These are phyloP conservation scores for Lutraria lutraria DNA, from an alignment of 2,888 invertebrate species.

Conservation along the genomic window DNA sequence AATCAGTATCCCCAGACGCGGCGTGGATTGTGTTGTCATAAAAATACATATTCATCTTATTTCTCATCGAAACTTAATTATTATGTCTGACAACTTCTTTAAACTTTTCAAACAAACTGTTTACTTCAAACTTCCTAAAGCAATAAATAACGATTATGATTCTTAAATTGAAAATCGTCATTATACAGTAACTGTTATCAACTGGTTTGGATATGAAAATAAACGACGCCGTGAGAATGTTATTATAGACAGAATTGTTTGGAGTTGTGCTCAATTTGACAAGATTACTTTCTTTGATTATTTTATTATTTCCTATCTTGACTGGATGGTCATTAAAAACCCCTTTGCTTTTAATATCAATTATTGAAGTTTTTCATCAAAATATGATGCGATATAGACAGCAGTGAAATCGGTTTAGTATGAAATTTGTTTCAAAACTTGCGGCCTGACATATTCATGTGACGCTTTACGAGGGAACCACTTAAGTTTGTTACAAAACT, in stretches of 20 bases:
- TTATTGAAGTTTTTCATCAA: neutral
- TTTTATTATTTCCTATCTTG: neutral
- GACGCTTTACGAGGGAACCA: neutral
- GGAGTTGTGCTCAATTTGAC: neutral
- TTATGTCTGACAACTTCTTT: slow-evolving; percentile 12
- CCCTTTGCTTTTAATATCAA: neutral
- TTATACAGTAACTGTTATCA: neutral
- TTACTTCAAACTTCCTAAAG: neutral
- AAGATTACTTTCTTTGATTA: too few species aligned
- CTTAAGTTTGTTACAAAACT: neutral
- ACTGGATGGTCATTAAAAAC: neutral
- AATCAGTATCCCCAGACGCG: neutral
- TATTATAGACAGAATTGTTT: neutral
- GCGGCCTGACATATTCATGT: neutral
- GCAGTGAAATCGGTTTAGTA: neutral
- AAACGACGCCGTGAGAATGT: neutral
- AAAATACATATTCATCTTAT: neutral
- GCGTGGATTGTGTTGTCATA: neutral
- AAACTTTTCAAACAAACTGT: neutral
- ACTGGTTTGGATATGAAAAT: neutral
- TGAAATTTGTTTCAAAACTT: neutral
- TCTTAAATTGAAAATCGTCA: neutral
- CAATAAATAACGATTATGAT: neutral
- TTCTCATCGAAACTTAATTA: neutral
- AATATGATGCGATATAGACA: neutral